These are phyloP conservation scores for Morbakka virulenta DNA, from an alignment of 30 jellyfish, hydroid and myxozoan species.

Conservation along the genomic window DNA sequence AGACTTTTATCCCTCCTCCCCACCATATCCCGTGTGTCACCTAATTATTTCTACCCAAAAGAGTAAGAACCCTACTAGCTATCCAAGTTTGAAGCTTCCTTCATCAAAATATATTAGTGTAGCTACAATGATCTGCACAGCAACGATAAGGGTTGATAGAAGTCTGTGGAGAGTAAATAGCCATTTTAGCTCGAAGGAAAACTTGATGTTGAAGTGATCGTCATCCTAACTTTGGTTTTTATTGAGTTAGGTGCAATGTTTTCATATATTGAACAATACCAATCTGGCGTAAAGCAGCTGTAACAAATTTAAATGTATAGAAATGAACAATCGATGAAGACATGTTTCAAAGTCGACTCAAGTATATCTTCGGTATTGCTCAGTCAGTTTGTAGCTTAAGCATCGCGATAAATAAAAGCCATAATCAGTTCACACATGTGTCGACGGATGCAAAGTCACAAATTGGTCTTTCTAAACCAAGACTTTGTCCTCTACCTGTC, in stretches of 20 bases:
- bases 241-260: constrained; percentile 16
- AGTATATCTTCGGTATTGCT: neutral
- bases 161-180: constrained; percentile 19
- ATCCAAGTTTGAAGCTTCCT: neutral
- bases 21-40: neutral
- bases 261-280: neutral
- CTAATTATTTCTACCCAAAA: too few species aligned
- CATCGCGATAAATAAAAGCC: constrained; percentile 22
- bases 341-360: constrained; percentile 2
- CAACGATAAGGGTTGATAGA: neutral
- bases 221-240: neutral
- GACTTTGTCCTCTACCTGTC: neutral
- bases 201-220: constrained; percentile 20
- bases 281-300: constrained; percentile 8
- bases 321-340: constrained; percentile 19
- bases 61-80: neutral
- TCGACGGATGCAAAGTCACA: neutral
- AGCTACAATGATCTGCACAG: neutral
- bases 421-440: constrained; percentile 11
- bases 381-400: constrained; percentile 12
- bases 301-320: constrained; percentile 1
- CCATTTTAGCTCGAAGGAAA: neutral
- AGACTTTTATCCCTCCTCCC: constrained; percentile 2
- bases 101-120: neutral
- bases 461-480: constrained; percentile 8